Conservation (phyloP, 2,888 invertebrate genomes). For the Amphipoea oculea region DNA sequence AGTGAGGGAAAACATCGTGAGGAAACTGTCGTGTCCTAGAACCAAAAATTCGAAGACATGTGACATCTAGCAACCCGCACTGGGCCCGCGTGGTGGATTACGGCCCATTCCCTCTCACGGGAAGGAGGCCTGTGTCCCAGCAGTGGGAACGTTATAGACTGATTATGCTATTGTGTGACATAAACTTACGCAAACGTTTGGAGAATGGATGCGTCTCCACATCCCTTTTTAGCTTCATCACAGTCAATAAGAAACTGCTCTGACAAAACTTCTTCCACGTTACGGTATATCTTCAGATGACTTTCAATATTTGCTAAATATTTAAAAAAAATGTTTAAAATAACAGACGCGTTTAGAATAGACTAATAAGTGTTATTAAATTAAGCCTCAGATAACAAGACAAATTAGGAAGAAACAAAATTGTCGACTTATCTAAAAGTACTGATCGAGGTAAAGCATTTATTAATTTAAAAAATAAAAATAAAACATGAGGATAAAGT, state of each 20-base stretch:
- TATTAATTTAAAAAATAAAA: too few relatives aligned
- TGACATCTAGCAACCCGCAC: too few relatives aligned
- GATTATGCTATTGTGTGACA: neutral
- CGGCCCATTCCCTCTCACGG: too few relatives aligned
- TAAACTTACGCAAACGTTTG: conserved; percentile 61
- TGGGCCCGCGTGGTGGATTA: too few relatives aligned
- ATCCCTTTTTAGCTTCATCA: conserved; percentile 46
- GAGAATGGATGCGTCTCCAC: conserved; percentile 39
- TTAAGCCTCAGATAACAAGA: neutral
- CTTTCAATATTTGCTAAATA: conserved; percentile 71
- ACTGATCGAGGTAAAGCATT: too few relatives aligned
- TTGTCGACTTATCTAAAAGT: neutral
- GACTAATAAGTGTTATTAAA: neutral
- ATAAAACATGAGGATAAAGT: too few relatives aligned
- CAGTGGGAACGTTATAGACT: too few relatives aligned
- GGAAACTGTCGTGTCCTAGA: too few relatives aligned
- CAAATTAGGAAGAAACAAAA: neutral
- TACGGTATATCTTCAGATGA: conserved; percentile 57
- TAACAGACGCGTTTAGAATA: neutral
- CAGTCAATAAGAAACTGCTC: conserved; percentile 72
- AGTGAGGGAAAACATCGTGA: too few relatives aligned
- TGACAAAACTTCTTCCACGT: conserved; percentile 52
- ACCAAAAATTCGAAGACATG: too few relatives aligned
- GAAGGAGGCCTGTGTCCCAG: too few relatives aligned
- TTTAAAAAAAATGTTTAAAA: neutral